Evolutionary conservation across 2,888 invertebrate species (phyloP), one percentile per base, ranked within the genome.

Genomic region (Linyphia triangularis): DNA sequence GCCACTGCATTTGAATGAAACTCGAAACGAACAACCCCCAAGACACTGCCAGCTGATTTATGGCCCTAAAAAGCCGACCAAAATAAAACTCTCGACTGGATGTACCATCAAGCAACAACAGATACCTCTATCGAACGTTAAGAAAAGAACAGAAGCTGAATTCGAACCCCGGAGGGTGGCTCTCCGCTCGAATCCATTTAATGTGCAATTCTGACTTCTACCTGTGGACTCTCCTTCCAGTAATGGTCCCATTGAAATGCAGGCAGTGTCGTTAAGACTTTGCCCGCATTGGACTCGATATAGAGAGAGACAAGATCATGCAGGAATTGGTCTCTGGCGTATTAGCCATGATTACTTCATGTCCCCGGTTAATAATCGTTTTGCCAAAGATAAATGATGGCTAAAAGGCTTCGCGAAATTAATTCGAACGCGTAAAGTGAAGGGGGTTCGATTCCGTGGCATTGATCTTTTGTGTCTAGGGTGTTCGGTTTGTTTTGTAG

Each of bases 291-390:
- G 72, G 82, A 37, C 63, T n/a, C 59, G 57, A 67, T 51, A 43
- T 67, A 22, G 28, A 70, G n/a, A n/a, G 59, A 72, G 72, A 72
- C 72, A 82, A 82, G 63, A 43, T 26, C 61, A 40, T 33, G 59
- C 33, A 63, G 73, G 57, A 51, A n/a, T n/a, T n/a, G n/a, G n/a
- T n/a, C n/a, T 61, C 75, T 75, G 59, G 67, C 81, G 59, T 81
- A 86, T 86, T 86, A 86, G 81, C 57, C 75, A 51, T 70, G 78
- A 85, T 85, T 85, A 79, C 85, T 72, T 79, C 85, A 72, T 88
- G 75, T 81, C 81, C 61, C 78, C 61, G 73, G 67, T 73, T 88
- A 81, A 81, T 88, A 88, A 81, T 88, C 81, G 65, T 81, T n/a
- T 81, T 75, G 86, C 67, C 37, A 73, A 78, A 81, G 86, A 88